Evolutionary conservation across 2,797 vertebrate genomes (phyloP).

Genomic region (Meriones psammophilus): DNA sequence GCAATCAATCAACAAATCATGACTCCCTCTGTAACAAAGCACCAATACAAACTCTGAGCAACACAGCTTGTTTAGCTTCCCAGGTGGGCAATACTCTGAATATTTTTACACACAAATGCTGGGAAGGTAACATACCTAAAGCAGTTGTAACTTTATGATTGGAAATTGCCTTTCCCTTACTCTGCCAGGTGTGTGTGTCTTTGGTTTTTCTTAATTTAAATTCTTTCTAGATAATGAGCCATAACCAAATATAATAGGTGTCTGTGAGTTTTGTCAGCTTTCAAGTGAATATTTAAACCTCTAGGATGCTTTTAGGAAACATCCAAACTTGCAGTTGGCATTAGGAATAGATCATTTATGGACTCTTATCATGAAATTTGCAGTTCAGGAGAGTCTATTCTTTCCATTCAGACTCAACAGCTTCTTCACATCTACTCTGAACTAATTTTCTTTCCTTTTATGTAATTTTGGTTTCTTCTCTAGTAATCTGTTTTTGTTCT

Average conservation of each 20-base stretch:
- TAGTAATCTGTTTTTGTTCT: not conserved
- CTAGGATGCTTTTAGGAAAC: not conserved
- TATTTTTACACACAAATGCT: constrained; percentile 39
- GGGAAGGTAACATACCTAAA: not conserved
- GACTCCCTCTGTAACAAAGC: constrained; percentile 1
- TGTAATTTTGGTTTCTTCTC: constrained; percentile 40
- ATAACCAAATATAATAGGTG: not conserved
- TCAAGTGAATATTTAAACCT: constrained; percentile 3
- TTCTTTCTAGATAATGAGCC: constrained; percentile 13
- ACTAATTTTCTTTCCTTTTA: constrained; percentile 20
- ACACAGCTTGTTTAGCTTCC: not conserved
- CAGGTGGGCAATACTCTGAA: not conserved
- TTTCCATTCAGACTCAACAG: constrained; percentile 32
- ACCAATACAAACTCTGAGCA: not conserved
- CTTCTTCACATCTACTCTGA: not conserved
- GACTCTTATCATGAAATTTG: constrained; percentile 7
- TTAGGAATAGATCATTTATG: not conserved
- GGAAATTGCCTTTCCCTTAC: not conserved
- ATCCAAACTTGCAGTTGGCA: not conserved
- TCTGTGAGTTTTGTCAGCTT: constrained; percentile 46
- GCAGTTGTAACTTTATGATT: constrained; percentile 11
- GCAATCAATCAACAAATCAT: constrained; percentile 5
- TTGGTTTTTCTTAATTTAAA: constrained; percentile 46
- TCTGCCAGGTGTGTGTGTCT: not conserved
- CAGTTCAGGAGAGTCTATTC: not conserved